Evolutionary conservation across 1,140 invertebrate species (phyloP), one percentile per base, ranked within the genome.

Genomic region (Rhyacophila brunnea): DNA sequence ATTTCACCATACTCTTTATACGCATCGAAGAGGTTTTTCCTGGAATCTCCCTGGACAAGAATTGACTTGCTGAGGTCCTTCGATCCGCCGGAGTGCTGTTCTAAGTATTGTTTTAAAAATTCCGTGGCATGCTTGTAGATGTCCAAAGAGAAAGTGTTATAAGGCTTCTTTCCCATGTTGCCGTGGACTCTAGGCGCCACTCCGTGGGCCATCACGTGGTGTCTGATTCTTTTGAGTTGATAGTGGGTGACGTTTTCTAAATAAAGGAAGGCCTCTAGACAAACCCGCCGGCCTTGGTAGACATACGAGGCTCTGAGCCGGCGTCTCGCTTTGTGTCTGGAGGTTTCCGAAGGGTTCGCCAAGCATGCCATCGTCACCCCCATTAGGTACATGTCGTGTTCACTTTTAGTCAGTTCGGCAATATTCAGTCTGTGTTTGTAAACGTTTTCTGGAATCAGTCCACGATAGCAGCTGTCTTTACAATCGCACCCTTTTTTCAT

Each of bases 171-270:
- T 4, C 88, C 87, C 58, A 88, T 84, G 71, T 90, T 91, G 1
- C 89, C 88, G 70, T 90, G 88, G 35, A 89, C 84, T 44, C 88
- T 72, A 0, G 88, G 87, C 0, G 87, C 86, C 0, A 91, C 88
- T 10, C 88, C 88, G 68, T 90, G 87, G 0, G 85, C 87, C 79
- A 87, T 87, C 1, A 90, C 80, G 71, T 91, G 88, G 67, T 89
- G 89, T 58, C 88, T 73, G 60, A 90, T 90, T 43, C 87, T 74
- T 70, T 90, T 90, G 17, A 90, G 74, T 68, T 90, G 88, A 73
- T 90, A 90, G 70, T 88, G 86, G 3, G 87, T 90, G 58, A 88
- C 88, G 74, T 91, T 90, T 68, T 90, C 88, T 35, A 91, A 73
- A 71, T 90, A 91, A 20, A 90, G 74, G 68, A 90, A 90, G 19